A percentile compares a stretch with the other conserved stretches of the same genome.
Conservation (phyloP, 1,140 invertebrate genomes). For the Cydia pomonella region DNA sequence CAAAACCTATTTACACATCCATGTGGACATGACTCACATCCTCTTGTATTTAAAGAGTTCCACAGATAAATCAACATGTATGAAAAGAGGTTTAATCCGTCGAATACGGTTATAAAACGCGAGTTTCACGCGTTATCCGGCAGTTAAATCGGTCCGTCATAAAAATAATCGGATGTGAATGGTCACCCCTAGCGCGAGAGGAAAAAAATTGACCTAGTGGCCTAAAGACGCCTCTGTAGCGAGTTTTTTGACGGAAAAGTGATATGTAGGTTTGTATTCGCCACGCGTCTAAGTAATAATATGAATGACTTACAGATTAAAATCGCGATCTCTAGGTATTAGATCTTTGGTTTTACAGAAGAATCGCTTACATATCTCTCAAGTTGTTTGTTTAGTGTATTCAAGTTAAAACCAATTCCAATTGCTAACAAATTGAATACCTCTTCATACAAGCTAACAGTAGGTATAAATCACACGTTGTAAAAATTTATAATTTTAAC, state of each 20-base stretch:
- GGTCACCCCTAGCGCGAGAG: constrained; percentile 55
- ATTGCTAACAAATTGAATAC: neutral
- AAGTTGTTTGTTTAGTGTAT: too few relatives aligned
- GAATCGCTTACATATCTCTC: too few relatives aligned
- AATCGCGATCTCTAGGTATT: too few relatives aligned
- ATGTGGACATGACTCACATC: constrained; percentile 26
- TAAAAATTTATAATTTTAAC: neutral
- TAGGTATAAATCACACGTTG: neutral
- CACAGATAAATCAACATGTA: constrained; percentile 68
- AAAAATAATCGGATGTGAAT: constrained; percentile 52
- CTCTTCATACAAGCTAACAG: neutral
- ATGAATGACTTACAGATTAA: too few relatives aligned
- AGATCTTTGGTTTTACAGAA: too few relatives aligned
- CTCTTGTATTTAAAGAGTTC: constrained; percentile 26
- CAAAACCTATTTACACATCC: constrained; percentile 28
- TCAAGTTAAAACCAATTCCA: too few relatives aligned
- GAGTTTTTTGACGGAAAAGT: neutral
- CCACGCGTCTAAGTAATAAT: neutral
- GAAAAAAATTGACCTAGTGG: neutral
- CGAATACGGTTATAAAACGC: constrained; percentile 49
- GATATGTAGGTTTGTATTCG: neutral
- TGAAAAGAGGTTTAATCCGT: constrained; percentile 66
- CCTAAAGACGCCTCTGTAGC: neutral
- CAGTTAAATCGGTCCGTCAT: constrained; percentile 57
- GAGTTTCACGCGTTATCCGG: constrained; percentile 70